phyloP scores from a whole-genome alignment of 2,797 vertebrate species.

The Pelochelys cantorii region DNA sequence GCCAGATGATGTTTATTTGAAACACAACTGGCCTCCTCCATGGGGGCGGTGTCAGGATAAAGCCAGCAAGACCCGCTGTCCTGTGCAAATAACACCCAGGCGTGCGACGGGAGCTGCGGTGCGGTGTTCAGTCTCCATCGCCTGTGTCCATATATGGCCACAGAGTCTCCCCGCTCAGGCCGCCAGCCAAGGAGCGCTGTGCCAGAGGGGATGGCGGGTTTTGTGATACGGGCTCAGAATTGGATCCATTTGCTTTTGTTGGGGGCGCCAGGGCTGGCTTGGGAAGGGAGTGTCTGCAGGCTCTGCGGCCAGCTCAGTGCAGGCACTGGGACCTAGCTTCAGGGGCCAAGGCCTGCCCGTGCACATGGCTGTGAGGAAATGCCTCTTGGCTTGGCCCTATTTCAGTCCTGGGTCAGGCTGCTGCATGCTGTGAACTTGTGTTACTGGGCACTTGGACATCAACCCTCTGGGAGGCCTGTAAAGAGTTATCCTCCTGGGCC shows the following conservation, averaged over 20 bases:
- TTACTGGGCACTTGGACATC: background rate
- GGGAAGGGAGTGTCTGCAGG: background rate
- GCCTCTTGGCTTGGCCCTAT: background rate
- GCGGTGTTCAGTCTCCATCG: fast-evolving
- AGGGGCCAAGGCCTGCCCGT: background rate
- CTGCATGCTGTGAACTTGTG: background rate
- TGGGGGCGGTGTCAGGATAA: background rate
- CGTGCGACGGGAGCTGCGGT: fast-evolving
- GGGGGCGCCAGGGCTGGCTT: fast-evolving
- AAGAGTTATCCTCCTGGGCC: background rate
- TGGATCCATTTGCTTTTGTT: background rate
- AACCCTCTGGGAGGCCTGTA: background rate
- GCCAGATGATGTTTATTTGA: conserved; percentile 29
- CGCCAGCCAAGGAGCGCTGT: fast-evolving
- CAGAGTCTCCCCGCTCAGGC: fast-evolving
- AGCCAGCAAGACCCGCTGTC: conserved; percentile 6
- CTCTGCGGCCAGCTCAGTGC: background rate
- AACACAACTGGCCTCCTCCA: conserved; percentile 22
- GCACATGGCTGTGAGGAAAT: background rate
- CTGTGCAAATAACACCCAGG: background rate
- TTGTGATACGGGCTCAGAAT: background rate
- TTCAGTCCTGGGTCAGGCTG: background rate
- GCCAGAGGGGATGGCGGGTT: fast-evolving
- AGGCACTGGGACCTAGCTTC: background rate
- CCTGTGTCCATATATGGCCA: fast-evolving